These are phyloP conservation scores for Tupiocoris notatus DNA, from an alignment of 2,888 invertebrate genomes.

Conservation along the genomic window DNA sequence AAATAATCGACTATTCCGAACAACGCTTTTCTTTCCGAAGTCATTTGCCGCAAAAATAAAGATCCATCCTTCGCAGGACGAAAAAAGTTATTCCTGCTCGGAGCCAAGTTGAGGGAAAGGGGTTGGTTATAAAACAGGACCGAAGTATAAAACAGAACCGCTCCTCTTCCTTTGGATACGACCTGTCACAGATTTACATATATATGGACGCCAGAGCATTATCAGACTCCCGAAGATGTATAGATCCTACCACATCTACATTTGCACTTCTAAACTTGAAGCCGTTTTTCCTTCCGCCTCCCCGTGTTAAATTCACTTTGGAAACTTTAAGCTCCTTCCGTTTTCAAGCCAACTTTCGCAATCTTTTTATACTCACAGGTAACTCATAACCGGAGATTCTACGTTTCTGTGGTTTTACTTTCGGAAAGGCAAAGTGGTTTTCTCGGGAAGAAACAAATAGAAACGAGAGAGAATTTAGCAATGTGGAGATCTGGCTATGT, in stretches of 20 bases:
- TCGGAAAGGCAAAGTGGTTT: too few species aligned
- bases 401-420: not conserved
- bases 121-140: not conserved
- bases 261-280: constrained; percentile 5
- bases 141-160: constrained; percentile 19
- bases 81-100: not conserved
- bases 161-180: not conserved
- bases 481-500: too few species aligned
- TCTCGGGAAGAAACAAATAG: too few species aligned
- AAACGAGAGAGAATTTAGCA: too few species aligned
- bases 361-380: not conserved
- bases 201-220: constrained; percentile 30
- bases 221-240: constrained; percentile 18
- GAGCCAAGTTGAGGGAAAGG: not conserved
- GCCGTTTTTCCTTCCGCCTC: not conserved
- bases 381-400: not conserved
- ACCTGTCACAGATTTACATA: constrained; percentile 23
- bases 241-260: constrained; percentile 2
- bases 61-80: not conserved
- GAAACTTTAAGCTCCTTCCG: not conserved
- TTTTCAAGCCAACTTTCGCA: not conserved
- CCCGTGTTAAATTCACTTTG: constrained; percentile 22
- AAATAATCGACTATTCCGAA: not conserved
- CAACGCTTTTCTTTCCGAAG: not conserved
- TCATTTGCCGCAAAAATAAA: not conserved